Conservation (phyloP, 2,113 vertebrate genomes). For the Pollachius pollachius region DNA sequence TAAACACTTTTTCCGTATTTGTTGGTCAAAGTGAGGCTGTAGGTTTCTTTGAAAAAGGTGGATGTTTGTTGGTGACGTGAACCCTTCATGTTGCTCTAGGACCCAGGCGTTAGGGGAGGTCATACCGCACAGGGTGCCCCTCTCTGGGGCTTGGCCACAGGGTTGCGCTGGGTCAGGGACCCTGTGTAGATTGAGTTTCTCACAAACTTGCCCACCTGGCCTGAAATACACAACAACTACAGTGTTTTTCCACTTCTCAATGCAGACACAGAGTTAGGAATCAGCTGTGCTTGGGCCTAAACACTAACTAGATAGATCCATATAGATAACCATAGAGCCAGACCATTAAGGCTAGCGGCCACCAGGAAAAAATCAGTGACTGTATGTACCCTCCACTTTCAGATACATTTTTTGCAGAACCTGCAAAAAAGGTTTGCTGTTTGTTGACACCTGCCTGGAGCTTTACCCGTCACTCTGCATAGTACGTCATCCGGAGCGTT, state of each 20-base stretch:
- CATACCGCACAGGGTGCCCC: conserved; percentile 56
- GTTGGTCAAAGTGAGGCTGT: neutral
- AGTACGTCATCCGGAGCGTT: too few species aligned
- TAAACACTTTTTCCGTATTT: neutral
- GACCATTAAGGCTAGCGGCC: too few species aligned
- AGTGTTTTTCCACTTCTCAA: conserved; percentile 4
- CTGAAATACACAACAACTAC: conserved; percentile 51
- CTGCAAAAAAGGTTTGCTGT: too few species aligned
- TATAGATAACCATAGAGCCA: too few species aligned
- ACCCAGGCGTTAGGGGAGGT: conserved; percentile 7
- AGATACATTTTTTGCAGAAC: too few species aligned
- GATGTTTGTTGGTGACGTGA: conserved; percentile 4
- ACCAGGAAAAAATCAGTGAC: too few species aligned
- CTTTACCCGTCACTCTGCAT: too few species aligned
- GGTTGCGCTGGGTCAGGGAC: conserved; percentile 84
- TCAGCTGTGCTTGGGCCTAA: too few species aligned
- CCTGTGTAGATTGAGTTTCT: conserved; percentile 77
- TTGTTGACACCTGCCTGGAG: too few species aligned
- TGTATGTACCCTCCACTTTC: too few species aligned
- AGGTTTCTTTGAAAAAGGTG: neutral
- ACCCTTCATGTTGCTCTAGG: conserved; percentile 23
- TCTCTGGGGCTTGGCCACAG: conserved; percentile 63
- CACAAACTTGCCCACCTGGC: conserved; percentile 61
- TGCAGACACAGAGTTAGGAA: too few species aligned
- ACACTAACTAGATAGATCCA: too few species aligned